Conservation (phyloP, 2,797 vertebrate species). For the Galagoides demidoff region DNA sequence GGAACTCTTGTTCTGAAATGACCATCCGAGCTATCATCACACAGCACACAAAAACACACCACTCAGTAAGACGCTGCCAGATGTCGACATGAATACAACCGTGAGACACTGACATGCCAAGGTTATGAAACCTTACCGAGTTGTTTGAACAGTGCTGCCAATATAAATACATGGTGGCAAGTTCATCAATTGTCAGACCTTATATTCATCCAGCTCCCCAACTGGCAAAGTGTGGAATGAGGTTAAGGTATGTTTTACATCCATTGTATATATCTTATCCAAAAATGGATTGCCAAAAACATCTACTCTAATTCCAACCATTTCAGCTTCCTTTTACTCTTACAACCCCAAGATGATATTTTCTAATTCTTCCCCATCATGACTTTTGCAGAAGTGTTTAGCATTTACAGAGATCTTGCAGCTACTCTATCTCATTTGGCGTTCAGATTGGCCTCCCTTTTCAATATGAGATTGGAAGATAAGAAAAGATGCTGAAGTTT, state of each 20-base stretch:
- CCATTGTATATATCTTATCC: not conserved
- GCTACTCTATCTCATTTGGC: not conserved
- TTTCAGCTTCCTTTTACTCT: not conserved
- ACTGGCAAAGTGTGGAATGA: not conserved
- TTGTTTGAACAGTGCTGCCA: no score
- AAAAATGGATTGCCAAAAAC: not conserved
- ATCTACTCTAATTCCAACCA: not conserved
- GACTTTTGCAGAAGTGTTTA: not conserved
- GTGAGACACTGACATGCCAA: no score
- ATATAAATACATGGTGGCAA: no score
- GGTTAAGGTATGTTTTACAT: not conserved
- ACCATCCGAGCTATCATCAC: no score
- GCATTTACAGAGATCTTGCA: conserved; percentile 23
- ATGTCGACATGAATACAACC: no score
- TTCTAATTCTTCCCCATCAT: not conserved
- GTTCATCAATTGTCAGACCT: no score
- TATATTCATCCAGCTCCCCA: not conserved
- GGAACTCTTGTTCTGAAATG: no score
- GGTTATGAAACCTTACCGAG: no score
- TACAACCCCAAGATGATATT: not conserved
- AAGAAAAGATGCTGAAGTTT: not conserved
- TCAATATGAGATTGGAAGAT: conserved; percentile 6
- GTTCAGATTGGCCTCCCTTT: not conserved
- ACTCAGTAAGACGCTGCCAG: no score
- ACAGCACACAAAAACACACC: no score